A percentile compares a stretch with the other conserved stretches of the same genome.
Conservation (phyloP, 2,113 vertebrate species). For the Myotis davidii region DNA sequence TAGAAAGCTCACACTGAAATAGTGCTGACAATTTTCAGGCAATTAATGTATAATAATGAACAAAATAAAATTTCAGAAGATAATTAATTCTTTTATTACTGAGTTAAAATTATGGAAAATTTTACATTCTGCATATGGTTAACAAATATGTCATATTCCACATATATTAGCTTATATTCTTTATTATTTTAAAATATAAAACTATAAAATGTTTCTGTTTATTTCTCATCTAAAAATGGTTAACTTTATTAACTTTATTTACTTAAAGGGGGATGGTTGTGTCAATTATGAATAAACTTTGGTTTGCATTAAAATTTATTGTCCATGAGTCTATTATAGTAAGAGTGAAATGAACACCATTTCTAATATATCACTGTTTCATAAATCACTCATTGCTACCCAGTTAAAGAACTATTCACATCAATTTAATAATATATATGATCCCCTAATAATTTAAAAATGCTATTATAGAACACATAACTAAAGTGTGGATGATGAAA, state of each 20-base stretch:
- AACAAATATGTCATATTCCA: neutral
- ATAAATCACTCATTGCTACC: neutral
- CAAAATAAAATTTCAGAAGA: slow-evolving; percentile 21
- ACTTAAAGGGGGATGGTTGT: neutral
- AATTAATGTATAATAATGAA: neutral
- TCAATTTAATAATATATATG: neutral
- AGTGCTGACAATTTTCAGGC: neutral
- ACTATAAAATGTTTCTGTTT: neutral
- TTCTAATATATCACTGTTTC: neutral
- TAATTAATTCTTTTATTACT: neutral
- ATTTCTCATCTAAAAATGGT: neutral
- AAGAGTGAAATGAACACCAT: neutral
- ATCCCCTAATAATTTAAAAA: neutral
- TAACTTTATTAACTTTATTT: neutral
- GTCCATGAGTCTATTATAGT: neutral
- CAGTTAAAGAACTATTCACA: neutral
- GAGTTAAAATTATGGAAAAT: slow-evolving; percentile 2
- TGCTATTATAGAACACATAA: neutral
- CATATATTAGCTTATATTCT: neutral
- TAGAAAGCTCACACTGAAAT: neutral
- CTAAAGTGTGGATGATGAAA: neutral
- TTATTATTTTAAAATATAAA: slow-evolving; percentile 1
- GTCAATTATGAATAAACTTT: neutral
- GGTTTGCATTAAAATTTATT: neutral
- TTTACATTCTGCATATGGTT: neutral